These are phyloP conservation scores for Cyprinodon brontotheroides DNA, from an alignment of 2,113 vertebrate genomes.

Conservation along the genomic window DNA sequence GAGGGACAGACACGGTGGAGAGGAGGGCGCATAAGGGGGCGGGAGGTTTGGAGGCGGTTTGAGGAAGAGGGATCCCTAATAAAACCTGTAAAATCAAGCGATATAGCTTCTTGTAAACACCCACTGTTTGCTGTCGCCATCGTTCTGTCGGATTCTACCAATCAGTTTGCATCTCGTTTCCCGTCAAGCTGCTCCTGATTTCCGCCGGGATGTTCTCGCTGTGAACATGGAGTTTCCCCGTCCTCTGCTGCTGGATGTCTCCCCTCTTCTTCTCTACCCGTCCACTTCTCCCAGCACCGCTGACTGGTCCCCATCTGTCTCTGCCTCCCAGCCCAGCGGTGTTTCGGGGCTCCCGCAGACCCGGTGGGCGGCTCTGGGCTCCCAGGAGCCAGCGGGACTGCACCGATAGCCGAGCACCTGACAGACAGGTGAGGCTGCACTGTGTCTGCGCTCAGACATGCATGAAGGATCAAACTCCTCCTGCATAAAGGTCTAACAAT, in stretches of 20 bases:
- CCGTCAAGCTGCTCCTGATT: conserved; percentile 36
- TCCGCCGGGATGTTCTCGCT: conserved; percentile 66
- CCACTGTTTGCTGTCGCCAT: not conserved
- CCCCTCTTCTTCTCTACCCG: conserved; percentile 28
- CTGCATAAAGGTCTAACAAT: not conserved
- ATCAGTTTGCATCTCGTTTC: not conserved
- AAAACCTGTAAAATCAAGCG: not conserved
- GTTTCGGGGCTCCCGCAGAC: conserved; percentile 38
- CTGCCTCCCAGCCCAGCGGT: conserved; percentile 46
- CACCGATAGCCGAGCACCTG: conserved; percentile 43
- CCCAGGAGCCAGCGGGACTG: conserved; percentile 30
- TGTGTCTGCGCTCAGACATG: not conserved
- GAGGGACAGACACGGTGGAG: no score
- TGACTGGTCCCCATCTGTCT: conserved; percentile 38
- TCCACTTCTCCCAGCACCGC: conserved; percentile 39
- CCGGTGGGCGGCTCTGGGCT: conserved; percentile 51
- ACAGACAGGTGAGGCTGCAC: conserved; percentile 58
- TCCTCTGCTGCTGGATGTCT: conserved; percentile 40
- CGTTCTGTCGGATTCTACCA: not conserved
- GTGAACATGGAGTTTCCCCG: conserved; percentile 74
- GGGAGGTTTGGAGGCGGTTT: no score
- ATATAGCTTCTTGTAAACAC: not conserved
- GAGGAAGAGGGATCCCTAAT: no score
- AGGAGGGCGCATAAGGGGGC: no score
- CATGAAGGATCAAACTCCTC: not conserved